These are phyloP conservation scores for Fregata magnificens DNA, from an alignment of 2,113 vertebrate species.

Conservation along the genomic window DNA sequence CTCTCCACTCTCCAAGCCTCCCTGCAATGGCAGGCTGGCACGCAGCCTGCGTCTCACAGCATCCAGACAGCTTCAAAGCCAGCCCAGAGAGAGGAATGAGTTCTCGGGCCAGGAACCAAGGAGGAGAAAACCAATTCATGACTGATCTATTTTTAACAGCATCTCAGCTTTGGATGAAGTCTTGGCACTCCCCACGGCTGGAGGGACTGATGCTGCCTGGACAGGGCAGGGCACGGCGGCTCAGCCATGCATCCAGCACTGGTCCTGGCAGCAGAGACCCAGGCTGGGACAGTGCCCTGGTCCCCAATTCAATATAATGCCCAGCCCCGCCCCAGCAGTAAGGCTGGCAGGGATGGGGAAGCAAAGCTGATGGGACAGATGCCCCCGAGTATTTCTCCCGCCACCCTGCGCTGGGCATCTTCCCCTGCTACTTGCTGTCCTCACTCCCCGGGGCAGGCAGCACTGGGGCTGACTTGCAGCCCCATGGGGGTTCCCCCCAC, in stretches of 20 bases:
- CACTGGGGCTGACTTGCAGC: background rate
- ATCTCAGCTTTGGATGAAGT: slow-evolving; percentile 16
- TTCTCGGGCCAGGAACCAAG: background rate
- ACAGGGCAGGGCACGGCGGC: background rate
- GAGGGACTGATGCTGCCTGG: background rate
- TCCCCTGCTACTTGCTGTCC: background rate
- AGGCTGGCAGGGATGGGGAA: background rate
- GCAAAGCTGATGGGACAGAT: background rate
- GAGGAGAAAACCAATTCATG: background rate
- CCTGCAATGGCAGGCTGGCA: slow-evolving; percentile 15
- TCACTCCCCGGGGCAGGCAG: background rate
- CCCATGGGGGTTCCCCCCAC: accelerated
- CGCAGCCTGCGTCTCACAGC: background rate
- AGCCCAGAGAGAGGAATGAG: slow-evolving; percentile 41
- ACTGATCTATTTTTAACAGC: slow-evolving; percentile 58
- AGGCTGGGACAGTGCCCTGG: background rate
- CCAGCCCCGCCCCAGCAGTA: background rate
- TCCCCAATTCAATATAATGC: accelerated
- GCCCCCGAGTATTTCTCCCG: background rate
- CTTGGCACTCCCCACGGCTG: background rate
- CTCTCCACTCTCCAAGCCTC: background rate
- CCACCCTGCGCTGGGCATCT: accelerated
- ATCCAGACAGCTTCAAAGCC: slow-evolving; percentile 33
- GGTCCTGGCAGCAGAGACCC: background rate
- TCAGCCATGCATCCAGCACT: background rate